These are phyloP conservation scores for Sus cebifrons DNA, from an alignment of 2,797 vertebrate species.

Conservation along the genomic window DNA sequence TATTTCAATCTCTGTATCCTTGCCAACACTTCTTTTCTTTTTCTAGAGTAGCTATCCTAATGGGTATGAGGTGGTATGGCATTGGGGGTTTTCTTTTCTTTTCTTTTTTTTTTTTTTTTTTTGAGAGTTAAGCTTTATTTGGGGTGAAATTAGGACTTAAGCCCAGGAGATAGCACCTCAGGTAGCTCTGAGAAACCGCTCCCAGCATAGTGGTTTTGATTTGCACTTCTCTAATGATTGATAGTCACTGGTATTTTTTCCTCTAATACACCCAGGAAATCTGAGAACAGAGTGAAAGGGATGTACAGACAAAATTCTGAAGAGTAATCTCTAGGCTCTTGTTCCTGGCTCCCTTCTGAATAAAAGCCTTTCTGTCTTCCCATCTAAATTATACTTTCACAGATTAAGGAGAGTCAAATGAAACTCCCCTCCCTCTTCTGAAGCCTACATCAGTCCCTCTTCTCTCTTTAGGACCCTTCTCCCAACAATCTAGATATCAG, in stretches of 20 bases:
- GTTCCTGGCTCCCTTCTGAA: not conserved
- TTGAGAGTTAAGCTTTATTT: too few relatives aligned
- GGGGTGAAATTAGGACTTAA: too few relatives aligned
- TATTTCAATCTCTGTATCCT: not conserved
- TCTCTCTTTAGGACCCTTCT: not conserved
- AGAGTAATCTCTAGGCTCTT: not conserved
- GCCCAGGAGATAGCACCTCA: too few relatives aligned
- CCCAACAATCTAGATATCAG: conserved; percentile 13
- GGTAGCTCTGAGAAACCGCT: too few relatives aligned
- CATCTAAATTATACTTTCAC: not conserved
- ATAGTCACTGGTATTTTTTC: not conserved
- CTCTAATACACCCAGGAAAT: not conserved
- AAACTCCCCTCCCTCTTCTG: too few relatives aligned
- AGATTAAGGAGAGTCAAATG: not conserved
- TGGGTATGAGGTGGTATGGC: too few relatives aligned
- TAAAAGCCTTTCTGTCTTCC: conserved; percentile 9
- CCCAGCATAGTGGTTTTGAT: not conserved
- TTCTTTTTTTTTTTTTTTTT: too few relatives aligned
- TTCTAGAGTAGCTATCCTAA: not conserved
- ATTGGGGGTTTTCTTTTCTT: too few relatives aligned
- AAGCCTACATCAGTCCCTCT: too few relatives aligned
- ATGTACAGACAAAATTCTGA: not conserved
- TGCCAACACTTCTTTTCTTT: not conserved
- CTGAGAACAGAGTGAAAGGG: conserved; percentile 6
- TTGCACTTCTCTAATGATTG: conserved; percentile 28